Evolutionary conservation across 2,113 vertebrate genomes (phyloP).

Genomic region (Epinephelus fuscoguttatus): DNA sequence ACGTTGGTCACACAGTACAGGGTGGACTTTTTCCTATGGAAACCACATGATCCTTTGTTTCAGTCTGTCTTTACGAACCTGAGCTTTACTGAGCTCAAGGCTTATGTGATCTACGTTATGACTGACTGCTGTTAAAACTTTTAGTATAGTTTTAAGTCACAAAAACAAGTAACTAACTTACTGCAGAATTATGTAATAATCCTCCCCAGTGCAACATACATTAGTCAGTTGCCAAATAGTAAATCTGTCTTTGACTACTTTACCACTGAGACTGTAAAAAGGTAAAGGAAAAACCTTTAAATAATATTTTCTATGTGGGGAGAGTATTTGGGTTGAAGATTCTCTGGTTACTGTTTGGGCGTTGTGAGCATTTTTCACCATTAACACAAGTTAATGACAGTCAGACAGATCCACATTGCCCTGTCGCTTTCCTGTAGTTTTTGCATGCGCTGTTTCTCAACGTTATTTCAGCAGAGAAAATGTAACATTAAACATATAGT

Average conservation of each 20-base stretch:
- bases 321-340: neutral
- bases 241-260: neutral
- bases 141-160: neutral
- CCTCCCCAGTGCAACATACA: neutral
- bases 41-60: conserved; percentile 19
- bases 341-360: neutral
- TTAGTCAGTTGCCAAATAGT: neutral
- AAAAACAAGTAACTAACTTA: neutral
- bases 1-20: neutral
- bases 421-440: neutral
- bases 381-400: neutral
- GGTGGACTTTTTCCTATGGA: conserved; percentile 7
- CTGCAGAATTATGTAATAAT: rapidly evolving
- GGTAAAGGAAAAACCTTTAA: neutral
- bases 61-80: neutral
- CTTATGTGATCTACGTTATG: neutral
- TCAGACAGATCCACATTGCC: neutral
- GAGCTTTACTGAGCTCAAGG: conserved; percentile 7
- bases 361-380: neutral
- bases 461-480: neutral
- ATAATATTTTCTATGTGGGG: neutral
- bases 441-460: neutral
- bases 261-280: neutral
- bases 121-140: neutral
- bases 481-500: neutral